Base-by-base conservation (phyloP, 2,797 vertebrate genomes). In the Ptychadena robeensis region DNA sequence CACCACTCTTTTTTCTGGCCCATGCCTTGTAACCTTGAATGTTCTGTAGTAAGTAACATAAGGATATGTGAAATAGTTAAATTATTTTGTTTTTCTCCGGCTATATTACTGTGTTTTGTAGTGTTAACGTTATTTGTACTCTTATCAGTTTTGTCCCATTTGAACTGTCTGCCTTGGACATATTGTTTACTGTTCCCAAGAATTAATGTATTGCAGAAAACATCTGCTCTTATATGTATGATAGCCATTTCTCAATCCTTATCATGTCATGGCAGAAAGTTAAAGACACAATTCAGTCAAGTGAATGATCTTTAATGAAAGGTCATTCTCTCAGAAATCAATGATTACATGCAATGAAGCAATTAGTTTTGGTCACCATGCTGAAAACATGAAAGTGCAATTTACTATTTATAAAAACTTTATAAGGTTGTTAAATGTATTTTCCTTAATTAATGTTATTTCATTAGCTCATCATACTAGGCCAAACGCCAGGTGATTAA, bases 261-360 rank as follows among this genome's bases (percentile, higher is more conserved):
- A 83, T 83, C 82, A 72, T 31, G 66, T 73, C 65, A 79, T 70
- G 30, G 65, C 82, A 79, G 67, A 72, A 61, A 30, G 59, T 83
- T 66, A 83, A 48, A 73, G 38, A 73, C 72, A 77, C 27, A 83
- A 73, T 83, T 78, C 64, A 35, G 18, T 68, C 38, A 79, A 70
- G 63, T 79, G 44, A 53, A 53, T 73, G 74, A 53, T 66, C 32
- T 67, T 83, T 72, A 73, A 70, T 72, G 81, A 53, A 64, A 82
- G 40, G 75, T 10, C 68, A 67, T 59, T 79, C 74, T 73, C 74
- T 83, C 72, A 83, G 65, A 72, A 83, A 83, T 73, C 68, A 83
- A 64, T 79, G 25, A 66, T 65, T 53, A 32, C 40, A 73, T 72
- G 73, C 59, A 77, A 65, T 72, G 67, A 77, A 65, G 11, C 82